Base-by-base conservation (phyloP, 23 tunicate species). In the Ciona savignyi region DNA sequence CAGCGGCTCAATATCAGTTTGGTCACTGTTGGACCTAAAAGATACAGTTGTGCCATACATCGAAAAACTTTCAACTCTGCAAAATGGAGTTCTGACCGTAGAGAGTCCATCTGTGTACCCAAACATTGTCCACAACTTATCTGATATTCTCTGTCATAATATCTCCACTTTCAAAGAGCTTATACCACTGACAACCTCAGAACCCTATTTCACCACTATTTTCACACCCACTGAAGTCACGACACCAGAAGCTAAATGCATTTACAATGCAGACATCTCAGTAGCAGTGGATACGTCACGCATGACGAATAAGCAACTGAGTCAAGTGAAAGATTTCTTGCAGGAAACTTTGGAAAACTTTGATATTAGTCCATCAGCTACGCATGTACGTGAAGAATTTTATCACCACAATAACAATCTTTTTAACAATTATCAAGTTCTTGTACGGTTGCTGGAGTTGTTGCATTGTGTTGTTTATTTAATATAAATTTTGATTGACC, bases 21-120 rank as follows among this genome's bases (percentile, higher is more conserved):
- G 76, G 30, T 79, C 2, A 61, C 75, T 20, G 68, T 79, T 0
- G 79, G 79, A 11, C 79, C 70, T 20, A 70, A 62, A n/a, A 27
- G 27, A 15, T 15, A 35, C 77, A 35, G 21, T 35, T 35, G 42
- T 32, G 6, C 70, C 68, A 56, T 60, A 60, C 23, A 27, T 60
- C 3, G 51, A 79, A 3, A 3, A 79, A 23, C 67, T 69, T 6
- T 60, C 65, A n/a, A 79, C 69, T 30, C 20, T 70, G 29, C 24
- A 20, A 4, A 29, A 56, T 34, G 64, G 64, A 42, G 56, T 42
- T 6, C 9, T 42, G 15, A 6, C 56, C 15, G 56, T 15, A 15
- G 51, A 34, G 34, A 15, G 56, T 42, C 56, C 56, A 6, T 15
- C 15, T 42, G 9, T 42, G 56, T 42, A 6, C 56, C 9, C 9